Evolutionary conservation across 2,888 invertebrate species (phyloP), one percentile per base, ranked within the genome.

Genomic region (Glyphotaelius pellucidus): DNA sequence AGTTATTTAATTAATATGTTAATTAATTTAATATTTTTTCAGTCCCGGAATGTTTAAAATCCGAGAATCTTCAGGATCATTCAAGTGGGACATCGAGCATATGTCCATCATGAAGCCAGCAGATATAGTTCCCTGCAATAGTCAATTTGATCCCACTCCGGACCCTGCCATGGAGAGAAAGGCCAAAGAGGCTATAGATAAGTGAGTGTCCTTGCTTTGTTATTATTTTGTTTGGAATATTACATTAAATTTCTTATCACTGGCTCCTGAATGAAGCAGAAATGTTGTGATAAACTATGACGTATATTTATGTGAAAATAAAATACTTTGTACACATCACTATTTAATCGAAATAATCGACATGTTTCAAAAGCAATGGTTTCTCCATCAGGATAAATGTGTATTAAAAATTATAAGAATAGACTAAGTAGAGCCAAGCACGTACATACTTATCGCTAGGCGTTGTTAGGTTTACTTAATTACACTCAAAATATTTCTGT

Each of bases 61-160:
- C 91, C 83, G 90, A 83, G 93, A 92, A 90, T 91, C 94, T 92
- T 95, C 95, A 12, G 95, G 96, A 38, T 95, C 94, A 85, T 97
- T 96, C 94, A 94, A 95, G 89, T 98, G 98, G 98, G 97, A 97
- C 88, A 97, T 98, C 92, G 97, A 98, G 92, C 97, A 97, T 94
- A 95, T 97, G 15, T 97, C 97, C 91, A 95, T 95, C n/a, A 95
- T 98, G 92, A 96, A 97, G 89, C 98, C 98, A 35, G 97, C 97
- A 2, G 97, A 97, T 93, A 97, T 98, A 92, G 97, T 97, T 93
- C 97, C 96, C 90, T 97, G 97, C 90, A 95, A 96, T 90, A 97
- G 97, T 94, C 97, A 97, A 94, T 96, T 97, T 94, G 96, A 96
- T 94, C 96, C 97, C 0, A 95, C 96, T 0, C 96, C 96, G 32